These are phyloP conservation scores for Drosophila pegasa DNA, from an alignment of 2,888 invertebrate genomes.

Conservation along the genomic window DNA sequence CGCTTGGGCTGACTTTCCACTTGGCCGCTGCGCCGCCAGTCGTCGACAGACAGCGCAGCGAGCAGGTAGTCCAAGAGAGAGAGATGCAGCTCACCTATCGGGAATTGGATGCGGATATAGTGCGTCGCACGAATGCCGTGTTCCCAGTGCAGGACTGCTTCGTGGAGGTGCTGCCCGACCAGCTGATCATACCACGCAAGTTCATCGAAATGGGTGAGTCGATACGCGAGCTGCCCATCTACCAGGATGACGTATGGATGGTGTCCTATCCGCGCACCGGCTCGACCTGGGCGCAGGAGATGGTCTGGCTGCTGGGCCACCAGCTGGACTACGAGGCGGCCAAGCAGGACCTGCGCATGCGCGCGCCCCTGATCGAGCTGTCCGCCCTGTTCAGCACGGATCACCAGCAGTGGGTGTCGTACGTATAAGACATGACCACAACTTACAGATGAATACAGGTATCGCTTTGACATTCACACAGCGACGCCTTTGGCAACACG, in stretches of 20 bases:
- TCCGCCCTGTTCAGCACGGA: constrained; percentile 88
- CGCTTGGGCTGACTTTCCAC: constrained; percentile 45
- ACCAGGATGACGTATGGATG: constrained; percentile 93
- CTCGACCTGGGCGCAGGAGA: constrained; percentile 97
- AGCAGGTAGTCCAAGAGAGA: constrained; percentile 23
- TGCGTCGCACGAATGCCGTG: constrained; percentile 88
- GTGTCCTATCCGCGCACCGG: constrained; percentile 96
- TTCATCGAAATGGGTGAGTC: constrained; percentile 89
- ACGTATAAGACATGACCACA: constrained; percentile 82
- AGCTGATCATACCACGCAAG: constrained; percentile 89
- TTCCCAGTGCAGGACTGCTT: constrained; percentile 90
- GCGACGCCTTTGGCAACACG: constrained; percentile 87
- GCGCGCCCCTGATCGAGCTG: constrained; percentile 91
- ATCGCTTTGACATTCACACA: constrained; percentile 33
- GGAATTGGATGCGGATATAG: constrained; percentile 87
- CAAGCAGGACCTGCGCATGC: constrained; percentile 86
- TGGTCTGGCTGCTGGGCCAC: constrained; percentile 95
- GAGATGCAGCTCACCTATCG: constrained; percentile 85
- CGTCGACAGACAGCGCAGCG: constrained; percentile 27
- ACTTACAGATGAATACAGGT: neutral
- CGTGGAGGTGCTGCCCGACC: constrained; percentile 90
- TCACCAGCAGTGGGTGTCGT: constrained; percentile 87
- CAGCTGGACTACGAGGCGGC: constrained; percentile 92
- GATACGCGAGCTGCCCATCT: constrained; percentile 90
- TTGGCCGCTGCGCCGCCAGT: constrained; percentile 42